These are phyloP conservation scores for Misgurnus mizolepis DNA, from an alignment of 2,113 vertebrate species.

Conservation along the genomic window DNA sequence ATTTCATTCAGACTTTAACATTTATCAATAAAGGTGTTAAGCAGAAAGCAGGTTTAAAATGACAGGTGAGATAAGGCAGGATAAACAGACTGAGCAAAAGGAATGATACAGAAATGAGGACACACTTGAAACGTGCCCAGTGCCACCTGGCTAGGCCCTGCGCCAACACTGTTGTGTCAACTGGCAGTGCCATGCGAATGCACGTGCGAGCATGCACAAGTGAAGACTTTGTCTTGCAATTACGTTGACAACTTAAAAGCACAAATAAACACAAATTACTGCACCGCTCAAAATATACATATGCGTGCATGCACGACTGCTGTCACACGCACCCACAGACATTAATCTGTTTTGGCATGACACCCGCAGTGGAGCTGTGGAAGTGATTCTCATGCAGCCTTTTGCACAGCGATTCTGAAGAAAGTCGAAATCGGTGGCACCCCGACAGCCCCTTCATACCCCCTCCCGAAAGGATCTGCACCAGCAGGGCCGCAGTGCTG, in stretches of 20 bases:
- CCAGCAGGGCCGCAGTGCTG: slow-evolving; percentile 51
- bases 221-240: neutral
- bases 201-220: slow-evolving; percentile 13
- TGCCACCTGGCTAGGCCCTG: slow-evolving; percentile 62
- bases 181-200: slow-evolving; percentile 34
- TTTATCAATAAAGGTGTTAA: slow-evolving; percentile 19
- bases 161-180: slow-evolving; percentile 56
- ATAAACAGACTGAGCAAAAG: slow-evolving; percentile 54
- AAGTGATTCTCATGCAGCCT: slow-evolving; percentile 4
- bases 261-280: slow-evolving; percentile 12
- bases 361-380: slow-evolving; percentile 1
- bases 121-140: slow-evolving; percentile 57
- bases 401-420: slow-evolving; percentile 14
- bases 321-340: neutral
- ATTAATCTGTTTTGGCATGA: slow-evolving; percentile 25
- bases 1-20: neutral
- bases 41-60: slow-evolving; percentile 20
- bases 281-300: neutral
- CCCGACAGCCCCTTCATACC: slow-evolving; percentile 27
- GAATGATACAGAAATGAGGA: slow-evolving; percentile 64
- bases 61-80: slow-evolving; percentile 48
- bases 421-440: slow-evolving; percentile 15
- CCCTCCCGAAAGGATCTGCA: slow-evolving; percentile 39
- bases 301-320: neutral
- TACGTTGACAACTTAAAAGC: neutral